A percentile compares a stretch with the other conserved stretches of the same genome.
Evolutionary conservation across 2,888 invertebrate species (phyloP).

Genomic region (Eulithis prunata): DNA sequence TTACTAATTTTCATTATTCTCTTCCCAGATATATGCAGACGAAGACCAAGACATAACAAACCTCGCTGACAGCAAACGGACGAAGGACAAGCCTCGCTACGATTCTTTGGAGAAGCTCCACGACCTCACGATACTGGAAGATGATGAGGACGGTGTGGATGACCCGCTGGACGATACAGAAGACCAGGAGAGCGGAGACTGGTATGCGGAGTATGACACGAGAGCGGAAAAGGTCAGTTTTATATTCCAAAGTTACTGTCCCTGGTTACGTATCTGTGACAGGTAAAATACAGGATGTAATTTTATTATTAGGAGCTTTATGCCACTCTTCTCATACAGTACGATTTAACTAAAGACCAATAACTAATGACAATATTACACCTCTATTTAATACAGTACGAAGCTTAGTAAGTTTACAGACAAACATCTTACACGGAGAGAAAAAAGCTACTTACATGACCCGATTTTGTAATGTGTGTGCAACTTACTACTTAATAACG

Average conservation of each 20-base stretch:
- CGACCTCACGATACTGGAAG: conserved; percentile 71
- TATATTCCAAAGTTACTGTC: no score
- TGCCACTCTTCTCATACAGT: no score
- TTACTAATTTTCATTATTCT: background rate
- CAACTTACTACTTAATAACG: no score
- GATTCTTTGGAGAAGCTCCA: conserved; percentile 68
- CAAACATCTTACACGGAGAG: no score
- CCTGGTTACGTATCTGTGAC: no score
- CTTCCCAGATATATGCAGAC: conserved; percentile 70
- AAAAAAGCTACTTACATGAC: no score
- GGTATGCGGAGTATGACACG: conserved; percentile 71
- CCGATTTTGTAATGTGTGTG: no score
- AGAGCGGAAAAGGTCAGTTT: conserved; percentile 61
- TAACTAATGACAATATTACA: no score
- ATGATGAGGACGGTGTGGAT: conserved; percentile 57
- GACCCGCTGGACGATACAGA: conserved; percentile 60
- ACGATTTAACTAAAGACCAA: no score
- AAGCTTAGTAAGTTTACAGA: no score
- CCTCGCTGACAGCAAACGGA: conserved; percentile 44
- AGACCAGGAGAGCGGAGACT: conserved; percentile 73
- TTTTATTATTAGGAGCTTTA: no score
- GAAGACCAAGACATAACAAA: conserved; percentile 63
- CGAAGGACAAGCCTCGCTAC: conserved; percentile 49
- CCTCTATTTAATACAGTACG: no score
- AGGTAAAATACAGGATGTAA: background rate